These are phyloP conservation scores for Empidonax alnorum DNA, from an alignment of 2,113 vertebrate genomes.

Conservation along the genomic window DNA sequence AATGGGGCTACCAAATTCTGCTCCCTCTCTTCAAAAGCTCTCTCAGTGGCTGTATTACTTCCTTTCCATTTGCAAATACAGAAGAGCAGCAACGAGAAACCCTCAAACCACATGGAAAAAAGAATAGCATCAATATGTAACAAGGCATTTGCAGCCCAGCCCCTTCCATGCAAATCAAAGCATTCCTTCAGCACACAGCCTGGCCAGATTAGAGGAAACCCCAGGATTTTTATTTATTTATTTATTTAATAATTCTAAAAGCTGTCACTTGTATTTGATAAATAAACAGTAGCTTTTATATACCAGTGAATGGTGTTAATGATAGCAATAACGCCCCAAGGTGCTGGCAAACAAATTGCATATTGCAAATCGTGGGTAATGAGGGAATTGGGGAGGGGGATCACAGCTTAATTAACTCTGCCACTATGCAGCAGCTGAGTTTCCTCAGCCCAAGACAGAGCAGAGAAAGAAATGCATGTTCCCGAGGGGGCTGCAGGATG, in stretches of 20 bases:
- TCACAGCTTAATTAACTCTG: neutral
- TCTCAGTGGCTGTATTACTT: neutral
- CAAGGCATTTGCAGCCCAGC: rapidly evolving
- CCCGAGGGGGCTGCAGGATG: neutral
- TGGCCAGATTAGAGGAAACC: neutral
- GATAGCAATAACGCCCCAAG: neutral
- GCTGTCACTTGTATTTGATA: neutral
- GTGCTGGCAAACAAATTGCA: conserved; percentile 6
- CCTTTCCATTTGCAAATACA: neutral
- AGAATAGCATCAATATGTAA: neutral
- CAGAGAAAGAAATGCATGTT: neutral
- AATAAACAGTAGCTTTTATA: neutral
- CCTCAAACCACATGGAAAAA: neutral
- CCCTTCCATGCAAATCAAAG: neutral
- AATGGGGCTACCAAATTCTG: neutral
- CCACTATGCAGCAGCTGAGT: neutral
- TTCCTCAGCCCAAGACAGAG: neutral
- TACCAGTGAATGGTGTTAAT: neutral
- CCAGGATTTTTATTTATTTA: neutral
- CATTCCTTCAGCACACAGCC: neutral
- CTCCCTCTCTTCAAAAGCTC: neutral
- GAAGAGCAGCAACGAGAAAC: neutral
- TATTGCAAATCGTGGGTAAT: neutral
- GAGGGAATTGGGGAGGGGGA: neutral
- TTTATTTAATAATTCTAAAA: neutral